phyloP scores from a whole-genome alignment of 2,797 vertebrate genomes.

The Pantherophis vulpinus region DNA sequence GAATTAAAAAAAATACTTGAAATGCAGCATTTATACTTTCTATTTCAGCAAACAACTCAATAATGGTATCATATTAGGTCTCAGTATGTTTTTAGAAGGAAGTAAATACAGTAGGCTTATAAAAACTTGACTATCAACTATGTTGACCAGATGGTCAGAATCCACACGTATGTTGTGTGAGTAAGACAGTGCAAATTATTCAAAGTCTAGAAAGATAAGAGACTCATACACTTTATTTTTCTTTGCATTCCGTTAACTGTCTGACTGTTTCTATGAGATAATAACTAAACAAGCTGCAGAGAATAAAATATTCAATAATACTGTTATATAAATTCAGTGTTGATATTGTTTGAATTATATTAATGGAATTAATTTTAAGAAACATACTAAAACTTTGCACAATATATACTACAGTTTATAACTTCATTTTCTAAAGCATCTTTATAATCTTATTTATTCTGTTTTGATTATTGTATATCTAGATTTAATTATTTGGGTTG shows the following conservation, averaged over 20 bases:
- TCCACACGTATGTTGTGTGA: not conserved
- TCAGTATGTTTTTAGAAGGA: not conserved
- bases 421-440: not conserved
- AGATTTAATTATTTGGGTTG: not conserved
- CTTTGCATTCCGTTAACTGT: not conserved
- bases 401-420: not conserved
- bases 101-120: not conserved
- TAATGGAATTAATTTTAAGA: not conserved
- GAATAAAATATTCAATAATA: not conserved
- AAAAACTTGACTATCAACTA: not conserved
- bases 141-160: not conserved
- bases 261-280: not conserved
- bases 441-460: not conserved
- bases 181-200: not conserved
- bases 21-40: not conserved
- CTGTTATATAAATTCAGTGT: not conserved
- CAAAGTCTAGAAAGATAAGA: not conserved
- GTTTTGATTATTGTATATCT: not conserved
- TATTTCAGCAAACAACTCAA: not conserved
- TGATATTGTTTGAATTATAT: not conserved
- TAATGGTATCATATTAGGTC: not conserved
- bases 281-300: not conserved
- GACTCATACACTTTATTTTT: not conserved
- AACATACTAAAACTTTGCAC: not conserved
- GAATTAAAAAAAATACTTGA: not conserved